Evolutionary conservation across 2,888 invertebrate species (phyloP).

Genomic region (Iphiclides podalirius): DNA sequence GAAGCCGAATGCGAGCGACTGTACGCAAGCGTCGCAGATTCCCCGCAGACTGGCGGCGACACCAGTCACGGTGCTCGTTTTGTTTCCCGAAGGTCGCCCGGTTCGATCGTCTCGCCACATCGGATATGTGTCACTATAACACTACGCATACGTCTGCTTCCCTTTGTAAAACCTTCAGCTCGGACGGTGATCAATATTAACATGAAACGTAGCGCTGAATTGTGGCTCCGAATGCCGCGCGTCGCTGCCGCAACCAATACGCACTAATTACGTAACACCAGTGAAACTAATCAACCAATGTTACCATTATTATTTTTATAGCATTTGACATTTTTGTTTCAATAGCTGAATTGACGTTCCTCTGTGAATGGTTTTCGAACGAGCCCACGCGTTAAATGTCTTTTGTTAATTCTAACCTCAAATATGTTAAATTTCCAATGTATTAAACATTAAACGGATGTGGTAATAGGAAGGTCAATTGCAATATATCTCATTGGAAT

Average conservation of each 20-base stretch:
- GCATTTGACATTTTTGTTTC: too few relatives aligned
- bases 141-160: conserved; percentile 55
- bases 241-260: background rate
- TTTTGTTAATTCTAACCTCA: background rate
- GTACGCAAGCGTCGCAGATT: conserved; percentile 27
- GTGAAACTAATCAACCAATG: too few relatives aligned
- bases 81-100: conserved; percentile 72
- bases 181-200: conserved; percentile 40
- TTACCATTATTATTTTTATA: too few relatives aligned
- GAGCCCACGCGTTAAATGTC: too few relatives aligned
- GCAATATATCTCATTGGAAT: conserved; percentile 13
- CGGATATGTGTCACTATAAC: conserved; percentile 75
- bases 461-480: conserved; percentile 9
- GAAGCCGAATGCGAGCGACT: conserved; percentile 1
- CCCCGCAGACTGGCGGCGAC: conserved; percentile 33
- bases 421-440: background rate
- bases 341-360: too few relatives aligned
- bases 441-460: background rate
- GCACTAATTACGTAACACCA: background rate
- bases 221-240: conserved; percentile 21
- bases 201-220: conserved; percentile 34
- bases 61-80: conserved; percentile 55
- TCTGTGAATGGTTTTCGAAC: too few relatives aligned
- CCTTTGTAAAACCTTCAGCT: conserved; percentile 46
- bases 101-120: conserved; percentile 56